These are phyloP conservation scores for Nomada flava DNA, from an alignment of 2,888 invertebrate genomes.

Conservation along the genomic window DNA sequence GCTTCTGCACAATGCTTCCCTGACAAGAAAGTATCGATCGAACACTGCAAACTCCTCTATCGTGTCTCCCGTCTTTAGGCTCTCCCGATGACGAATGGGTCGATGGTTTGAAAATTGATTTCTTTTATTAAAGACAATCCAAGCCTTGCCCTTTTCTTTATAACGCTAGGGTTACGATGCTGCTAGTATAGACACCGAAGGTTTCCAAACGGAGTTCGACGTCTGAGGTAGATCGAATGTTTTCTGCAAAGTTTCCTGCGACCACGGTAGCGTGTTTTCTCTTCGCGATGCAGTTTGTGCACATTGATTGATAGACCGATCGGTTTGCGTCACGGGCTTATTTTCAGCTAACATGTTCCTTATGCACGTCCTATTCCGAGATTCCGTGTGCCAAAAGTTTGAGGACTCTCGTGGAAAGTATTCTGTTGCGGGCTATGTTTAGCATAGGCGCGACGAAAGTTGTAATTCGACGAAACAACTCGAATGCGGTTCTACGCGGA, in stretches of 20 bases:
- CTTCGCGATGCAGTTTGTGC: constrained; percentile 46
- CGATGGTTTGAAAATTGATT: constrained; percentile 28
- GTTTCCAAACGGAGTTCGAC: no score
- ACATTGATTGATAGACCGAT: constrained; percentile 69
- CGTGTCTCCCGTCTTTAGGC: constrained; percentile 3
- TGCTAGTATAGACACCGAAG: not conserved
- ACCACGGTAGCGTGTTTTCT: constrained; percentile 36
- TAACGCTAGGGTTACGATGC: not conserved
- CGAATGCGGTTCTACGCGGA: no score
- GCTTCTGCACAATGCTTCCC: constrained; percentile 43
- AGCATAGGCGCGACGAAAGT: not conserved
- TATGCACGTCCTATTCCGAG: constrained; percentile 52
- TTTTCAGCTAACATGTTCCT: constrained; percentile 60
- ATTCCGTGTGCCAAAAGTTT: constrained; percentile 54
- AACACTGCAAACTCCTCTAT: constrained; percentile 27
- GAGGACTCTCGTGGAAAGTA: constrained; percentile 36
- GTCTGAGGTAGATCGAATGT: not conserved
- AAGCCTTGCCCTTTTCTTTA: not conserved
- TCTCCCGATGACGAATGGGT: not conserved
- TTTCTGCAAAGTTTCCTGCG: not conserved
- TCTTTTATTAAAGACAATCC: constrained; percentile 33
- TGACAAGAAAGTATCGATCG: constrained; percentile 55
- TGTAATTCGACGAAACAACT: not conserved
- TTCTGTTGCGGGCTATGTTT: not conserved
- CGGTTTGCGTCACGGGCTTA: constrained; percentile 64